phyloP scores from a whole-genome alignment of 2,888 invertebrate genomes.

The Rhabditoides inermis region DNA sequence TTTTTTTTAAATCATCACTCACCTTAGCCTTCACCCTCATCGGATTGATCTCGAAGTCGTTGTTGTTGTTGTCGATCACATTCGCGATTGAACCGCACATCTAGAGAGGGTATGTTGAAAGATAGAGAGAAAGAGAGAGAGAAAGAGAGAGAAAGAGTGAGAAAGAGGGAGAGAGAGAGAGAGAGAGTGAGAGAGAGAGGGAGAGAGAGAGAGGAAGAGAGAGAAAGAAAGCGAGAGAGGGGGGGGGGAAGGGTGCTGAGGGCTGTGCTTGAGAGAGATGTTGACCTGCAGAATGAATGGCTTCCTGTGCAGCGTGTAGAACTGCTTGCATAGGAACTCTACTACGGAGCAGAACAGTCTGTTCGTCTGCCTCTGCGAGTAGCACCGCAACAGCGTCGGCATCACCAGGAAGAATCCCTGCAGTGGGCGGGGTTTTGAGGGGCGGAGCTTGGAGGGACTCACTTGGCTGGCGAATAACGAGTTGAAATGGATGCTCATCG shows the following conservation, averaged over 20 bases:
- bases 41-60: conserved; percentile 74
- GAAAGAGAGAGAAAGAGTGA: neutral
- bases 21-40: conserved; percentile 66
- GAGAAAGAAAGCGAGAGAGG: neutral
- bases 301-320: conserved; percentile 92
- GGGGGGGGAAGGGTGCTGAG: conserved; percentile 2
- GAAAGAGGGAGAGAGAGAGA: neutral
- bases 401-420: conserved; percentile 83
- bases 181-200: neutral
- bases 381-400: conserved; percentile 90
- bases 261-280: conserved; percentile 21
- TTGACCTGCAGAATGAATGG: conserved; percentile 80
- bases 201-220: neutral
- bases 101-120: conserved; percentile 48
- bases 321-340: conserved; percentile 95
- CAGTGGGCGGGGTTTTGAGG: neutral
- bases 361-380: conserved; percentile 94
- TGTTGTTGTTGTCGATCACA: conserved; percentile 69
- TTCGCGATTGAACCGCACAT: conserved; percentile 98
- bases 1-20: neutral
- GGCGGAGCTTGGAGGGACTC: neutral
- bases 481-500: conserved; percentile 93
- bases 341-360: conserved; percentile 85
- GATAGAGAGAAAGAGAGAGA: neutral
- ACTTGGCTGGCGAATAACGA: conserved; percentile 89